Conservation (phyloP, 2,888 invertebrate genomes). For the Nomada ferruginata region DNA sequence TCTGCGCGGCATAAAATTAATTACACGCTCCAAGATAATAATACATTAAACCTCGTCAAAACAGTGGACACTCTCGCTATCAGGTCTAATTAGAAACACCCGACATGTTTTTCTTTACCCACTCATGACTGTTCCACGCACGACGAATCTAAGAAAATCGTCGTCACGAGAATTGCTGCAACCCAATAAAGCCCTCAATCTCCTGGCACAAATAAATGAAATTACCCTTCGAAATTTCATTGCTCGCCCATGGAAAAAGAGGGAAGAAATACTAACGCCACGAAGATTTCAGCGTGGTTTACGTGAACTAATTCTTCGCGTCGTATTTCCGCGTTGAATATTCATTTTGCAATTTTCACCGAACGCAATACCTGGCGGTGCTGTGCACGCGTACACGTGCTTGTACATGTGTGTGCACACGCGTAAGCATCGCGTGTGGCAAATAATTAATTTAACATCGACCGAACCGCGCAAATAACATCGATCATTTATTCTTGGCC, state of each 20-base stretch:
- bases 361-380: neutral
- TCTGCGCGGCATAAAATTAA: too few relatives aligned
- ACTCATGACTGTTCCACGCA: too few relatives aligned
- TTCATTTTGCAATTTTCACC: constrained; percentile 43
- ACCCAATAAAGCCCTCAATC: neutral
- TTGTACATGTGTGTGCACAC: neutral
- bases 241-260: neutral
- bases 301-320: constrained; percentile 23
- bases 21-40: too few relatives aligned
- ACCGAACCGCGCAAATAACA: constrained; percentile 55
- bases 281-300: neutral
- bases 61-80: too few relatives aligned
- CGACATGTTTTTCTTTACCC: too few relatives aligned
- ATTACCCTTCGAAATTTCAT: neutral
- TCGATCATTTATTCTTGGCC: constrained; percentile 61
- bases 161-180: too few relatives aligned
- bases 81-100: too few relatives aligned
- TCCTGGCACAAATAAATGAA: too few relatives aligned
- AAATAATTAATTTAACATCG: constrained; percentile 64
- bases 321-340: constrained; percentile 28
- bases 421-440: constrained; percentile 24
- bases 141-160: too few relatives aligned
- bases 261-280: too few relatives aligned
- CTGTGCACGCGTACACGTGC: neutral
- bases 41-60: too few relatives aligned